Evolutionary conservation across 2,113 vertebrate species (phyloP), one percentile per base, ranked within the genome.

Genomic region (Silurus meridionalis): DNA sequence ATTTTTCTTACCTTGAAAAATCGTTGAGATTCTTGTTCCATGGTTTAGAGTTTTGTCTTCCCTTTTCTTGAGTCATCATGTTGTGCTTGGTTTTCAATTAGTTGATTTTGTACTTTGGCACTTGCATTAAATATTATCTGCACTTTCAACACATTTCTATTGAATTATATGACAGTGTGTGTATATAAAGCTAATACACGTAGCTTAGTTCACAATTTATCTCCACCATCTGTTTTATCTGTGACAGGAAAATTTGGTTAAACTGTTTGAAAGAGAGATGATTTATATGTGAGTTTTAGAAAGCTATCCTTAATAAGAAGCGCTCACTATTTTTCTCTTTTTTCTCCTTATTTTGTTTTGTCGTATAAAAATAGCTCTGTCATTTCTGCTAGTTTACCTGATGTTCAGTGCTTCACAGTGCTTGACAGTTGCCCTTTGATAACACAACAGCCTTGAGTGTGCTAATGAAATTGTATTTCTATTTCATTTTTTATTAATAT

Each of bases 381-480:
- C 78, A 58, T 61, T 86, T 79, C 55, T 46, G 21, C 48, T 58
- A 60, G 69, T 75, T 75, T 52, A 75, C 14, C 83, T 63, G 83
- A 84, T 72, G 69, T 84, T 17, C 46, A 84, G 63, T 61, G 63
- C 17, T 74, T 37, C 37, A 37, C n/a, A 9, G 37, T 46, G 23
- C 69, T 46, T 77, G 83, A 84, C 83, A 84, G 83, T 53, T 61
- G 69, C 83, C 57, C 57, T 75, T 28, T 52, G 57, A 75, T 84
- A 63, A 74, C 83, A 46, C 37, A 64, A 82, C 58, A 66, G 80
- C 60, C 15, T 66, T 77, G 57, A 84, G 71, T 52, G 71, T 58
- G 46, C 37, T 25, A 48, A 21, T 63, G 46, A 84, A 28, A 75
- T 57, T 15, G 3, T 63, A 50, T 57, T 23, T 72, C 52, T 7